Evolutionary conservation across 2,888 invertebrate species (phyloP), one percentile per base, ranked within the genome.

Genomic region (Lomographa bimaculata): DNA sequence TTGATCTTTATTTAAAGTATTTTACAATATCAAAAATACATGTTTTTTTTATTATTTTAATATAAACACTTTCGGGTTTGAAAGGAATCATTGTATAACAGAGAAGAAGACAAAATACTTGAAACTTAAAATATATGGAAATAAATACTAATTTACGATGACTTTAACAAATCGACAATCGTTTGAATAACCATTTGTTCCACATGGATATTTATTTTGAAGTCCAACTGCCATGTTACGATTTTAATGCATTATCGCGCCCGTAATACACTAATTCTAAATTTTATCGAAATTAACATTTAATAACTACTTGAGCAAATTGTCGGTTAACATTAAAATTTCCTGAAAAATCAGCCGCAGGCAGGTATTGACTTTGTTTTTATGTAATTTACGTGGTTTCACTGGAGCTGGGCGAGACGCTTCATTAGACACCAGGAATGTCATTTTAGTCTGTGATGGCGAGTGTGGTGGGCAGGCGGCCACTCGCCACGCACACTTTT

Each of bases 361-460:
- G 16, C 24, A 26, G 28, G 18, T 14, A 16, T 4, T 12, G 21
- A 9, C 21, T 28, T 14, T 21, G 39, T 30, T 32, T 46, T 41
- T 25, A 39, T 53, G 28, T 29, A 27, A 39, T 40, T 28, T 28
- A 35, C 25, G 36, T 27, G 48, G 51, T 48, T 49, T 46, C 41
- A 37, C 38, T 28, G 24, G 14, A 7, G 32, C 32, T 3, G 23
- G 20, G 23, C 42, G 45, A 28, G 39, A 57, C 76, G 82, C 83
- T 73, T 70, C 72, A 85, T 78, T 76, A 69, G 66, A 37, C 55
- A 24, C 47, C 23, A 19, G 81, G 84, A 79, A 85, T 86, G 81
- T 67, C 62, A 74, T 67, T 71, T 67, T 44, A 71, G 71, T 56
- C 59, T 57, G 50, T 61, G 60, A 21, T 46, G 47, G 40, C 23